A percentile compares a stretch with the other conserved stretches of the same genome.
phyloP scores from a whole-genome alignment of 2,888 invertebrate genomes.

The Diloba caeruleocephala region DNA sequence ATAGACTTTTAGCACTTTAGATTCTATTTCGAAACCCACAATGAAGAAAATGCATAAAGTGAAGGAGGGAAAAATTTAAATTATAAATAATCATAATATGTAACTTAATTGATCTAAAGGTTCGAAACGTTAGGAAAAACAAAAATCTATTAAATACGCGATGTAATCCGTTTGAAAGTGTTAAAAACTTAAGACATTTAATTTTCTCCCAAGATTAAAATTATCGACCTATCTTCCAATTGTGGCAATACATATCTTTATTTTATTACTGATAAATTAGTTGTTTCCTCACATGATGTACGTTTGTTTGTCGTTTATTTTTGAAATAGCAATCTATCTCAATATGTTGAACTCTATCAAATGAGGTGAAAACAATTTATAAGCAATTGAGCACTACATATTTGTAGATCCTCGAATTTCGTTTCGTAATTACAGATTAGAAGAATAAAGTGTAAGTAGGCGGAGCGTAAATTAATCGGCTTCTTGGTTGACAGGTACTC shows the following conservation, averaged over 20 bases:
- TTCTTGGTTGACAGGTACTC: no score
- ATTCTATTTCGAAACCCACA: no score
- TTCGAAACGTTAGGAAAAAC: no score
- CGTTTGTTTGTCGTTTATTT: constrained; percentile 3
- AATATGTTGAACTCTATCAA: constrained; percentile 17
- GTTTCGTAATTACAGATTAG: constrained; percentile 3
- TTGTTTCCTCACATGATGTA: constrained; percentile 2
- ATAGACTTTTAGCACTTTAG: no score
- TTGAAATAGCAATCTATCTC: constrained; percentile 15
- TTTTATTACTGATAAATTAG: constrained; percentile 1
- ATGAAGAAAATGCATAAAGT: no score
- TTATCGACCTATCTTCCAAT: neutral
- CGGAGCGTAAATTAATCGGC: neutral
- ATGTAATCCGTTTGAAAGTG: no score
- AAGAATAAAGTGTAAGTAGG: constrained; percentile 4
- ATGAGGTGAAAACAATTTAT: constrained; percentile 37
- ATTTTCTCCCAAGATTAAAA: neutral
- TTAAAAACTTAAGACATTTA: no score
- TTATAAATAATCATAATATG: no score
- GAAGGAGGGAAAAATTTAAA: no score
- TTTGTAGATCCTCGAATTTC: neutral
- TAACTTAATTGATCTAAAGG: no score
- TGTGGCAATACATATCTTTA: neutral
- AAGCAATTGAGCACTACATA: constrained; percentile 38
- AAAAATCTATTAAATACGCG: no score